Evolutionary conservation across 2,888 invertebrate species (phyloP), one percentile per base, ranked within the genome.

Genomic region (Dicyrtoma fusca): DNA sequence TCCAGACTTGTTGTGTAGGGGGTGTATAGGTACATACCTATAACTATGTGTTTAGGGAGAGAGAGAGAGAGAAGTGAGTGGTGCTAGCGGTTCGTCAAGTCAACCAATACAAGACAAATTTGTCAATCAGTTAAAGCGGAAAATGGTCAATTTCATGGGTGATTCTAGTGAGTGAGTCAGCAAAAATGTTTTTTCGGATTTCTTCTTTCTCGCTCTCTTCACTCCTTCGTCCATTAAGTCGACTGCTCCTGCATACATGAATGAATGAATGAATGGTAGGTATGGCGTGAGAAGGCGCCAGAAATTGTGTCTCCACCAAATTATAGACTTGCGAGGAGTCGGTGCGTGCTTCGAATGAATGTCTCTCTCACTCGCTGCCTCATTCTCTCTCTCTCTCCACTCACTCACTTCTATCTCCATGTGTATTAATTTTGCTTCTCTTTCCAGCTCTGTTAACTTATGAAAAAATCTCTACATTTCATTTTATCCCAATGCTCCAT

Each of bases 251-350:
- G 62, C 66, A 69, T 66, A 75, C 69, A 74, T 70, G 75, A 73
- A 75, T 74, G 75, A 74, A 75, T 77, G 77, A 73, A 74, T 74
- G 76, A 74, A 74, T 69, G 77, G 71, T 72, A 66, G 75, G 78
- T 78, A 77, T 79, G 77, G 79, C 77, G 78, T 77, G 34, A 78
- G 78, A 79, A 78, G 80, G 78, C 80, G 80, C 80, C 78, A 80
- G 80, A 80, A 80, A 80, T 80, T 78, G 80, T 80, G 80, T 80
- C 80, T 80, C 79, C 79, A 79, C 78, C 74, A 80, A 80, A 80
- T 80, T 80, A 80, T 80, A 80, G 79, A 76, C 76, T 75, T 77
- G 77, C 66, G 75, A 79, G 74, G 72, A 75, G 76, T 77, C 78
- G 72, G 76, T 77, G 79, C 77, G 77, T 77, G 77, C 79, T 77